A percentile compares a stretch with the other conserved stretches of the same genome.
Evolutionary conservation across 2,113 vertebrate species (phyloP).

Genomic region (Heterochromis multidens): DNA sequence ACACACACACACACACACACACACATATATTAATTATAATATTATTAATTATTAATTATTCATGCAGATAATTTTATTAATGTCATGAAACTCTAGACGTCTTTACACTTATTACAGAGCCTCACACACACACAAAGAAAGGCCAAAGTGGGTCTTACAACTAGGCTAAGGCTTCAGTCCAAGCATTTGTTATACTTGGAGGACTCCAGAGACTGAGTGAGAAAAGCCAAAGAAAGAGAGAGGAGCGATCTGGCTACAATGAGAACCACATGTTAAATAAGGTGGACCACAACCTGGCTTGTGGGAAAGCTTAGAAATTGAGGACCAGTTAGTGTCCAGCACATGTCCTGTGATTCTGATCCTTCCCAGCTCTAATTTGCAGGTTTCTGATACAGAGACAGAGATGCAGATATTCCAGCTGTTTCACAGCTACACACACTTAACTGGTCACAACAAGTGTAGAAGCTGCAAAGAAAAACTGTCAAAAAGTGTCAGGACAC

Average conservation of each 20-base stretch:
- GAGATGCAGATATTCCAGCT: conserved; percentile 1
- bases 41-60: too few species aligned
- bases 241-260: conserved; percentile 30
- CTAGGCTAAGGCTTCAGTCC: conserved; percentile 1
- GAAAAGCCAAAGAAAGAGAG: not conserved
- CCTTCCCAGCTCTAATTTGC: not conserved
- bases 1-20: too few species aligned
- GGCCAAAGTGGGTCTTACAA: conserved; percentile 16
- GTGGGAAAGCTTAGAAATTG: conserved; percentile 28
- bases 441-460: not conserved
- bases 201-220: not conserved
- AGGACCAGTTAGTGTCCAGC: conserved; percentile 31
- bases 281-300: conserved; percentile 33
- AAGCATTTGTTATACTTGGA: conserved; percentile 55
- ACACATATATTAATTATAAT: too few species aligned
- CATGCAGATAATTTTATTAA: not conserved
- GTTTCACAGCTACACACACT: not conserved
- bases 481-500: not conserved
- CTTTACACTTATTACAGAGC: not conserved
- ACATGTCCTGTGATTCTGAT: conserved; percentile 4
- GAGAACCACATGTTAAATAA: conserved; percentile 59
- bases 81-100: not conserved
- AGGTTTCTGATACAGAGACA: not conserved
- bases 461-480: not conserved
- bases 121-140: not conserved